These are phyloP conservation scores for Squalus acanthias DNA, from an alignment of 2,797 vertebrate genomes.

Conservation along the genomic window DNA sequence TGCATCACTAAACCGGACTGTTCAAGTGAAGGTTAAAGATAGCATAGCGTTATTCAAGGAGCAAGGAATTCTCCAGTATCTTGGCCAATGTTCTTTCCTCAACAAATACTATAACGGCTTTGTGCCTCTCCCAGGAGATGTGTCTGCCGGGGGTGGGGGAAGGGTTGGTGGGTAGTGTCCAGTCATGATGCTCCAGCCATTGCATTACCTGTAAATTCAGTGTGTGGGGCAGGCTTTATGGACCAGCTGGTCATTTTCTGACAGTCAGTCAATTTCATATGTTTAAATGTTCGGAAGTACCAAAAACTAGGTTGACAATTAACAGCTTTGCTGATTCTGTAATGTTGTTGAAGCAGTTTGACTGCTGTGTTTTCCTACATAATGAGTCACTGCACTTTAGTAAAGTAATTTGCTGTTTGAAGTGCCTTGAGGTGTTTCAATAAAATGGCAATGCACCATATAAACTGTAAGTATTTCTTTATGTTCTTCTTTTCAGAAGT, in stretches of 20 bases:
- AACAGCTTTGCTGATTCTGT: neutral
- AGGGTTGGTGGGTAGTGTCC: neutral
- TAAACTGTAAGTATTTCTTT: neutral
- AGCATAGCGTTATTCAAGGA: neutral
- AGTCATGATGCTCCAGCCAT: neutral
- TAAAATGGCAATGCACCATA: neutral
- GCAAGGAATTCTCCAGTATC: neutral
- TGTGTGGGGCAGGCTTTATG: neutral
- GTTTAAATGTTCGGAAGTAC: neutral
- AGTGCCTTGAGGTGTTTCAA: neutral
- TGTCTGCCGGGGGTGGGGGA: too few relatives aligned
- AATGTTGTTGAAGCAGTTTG: constrained; percentile 17
- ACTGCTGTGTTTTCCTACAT: constrained; percentile 18
- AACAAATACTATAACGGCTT: neutral
- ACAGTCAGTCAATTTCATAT: neutral
- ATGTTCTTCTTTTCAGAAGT: neutral
- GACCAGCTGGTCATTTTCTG: neutral
- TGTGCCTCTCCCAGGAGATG: neutral
- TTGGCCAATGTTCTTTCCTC: neutral
- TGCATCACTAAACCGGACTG: neutral
- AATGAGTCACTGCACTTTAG: constrained; percentile 9
- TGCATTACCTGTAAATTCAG: neutral
- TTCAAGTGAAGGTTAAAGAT: neutral
- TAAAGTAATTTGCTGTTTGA: constrained; percentile 14
- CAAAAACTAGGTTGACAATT: neutral